These are phyloP conservation scores for Gasterosteus aculeatus DNA, from an alignment of 2,113 vertebrate species.

Conservation along the genomic window DNA sequence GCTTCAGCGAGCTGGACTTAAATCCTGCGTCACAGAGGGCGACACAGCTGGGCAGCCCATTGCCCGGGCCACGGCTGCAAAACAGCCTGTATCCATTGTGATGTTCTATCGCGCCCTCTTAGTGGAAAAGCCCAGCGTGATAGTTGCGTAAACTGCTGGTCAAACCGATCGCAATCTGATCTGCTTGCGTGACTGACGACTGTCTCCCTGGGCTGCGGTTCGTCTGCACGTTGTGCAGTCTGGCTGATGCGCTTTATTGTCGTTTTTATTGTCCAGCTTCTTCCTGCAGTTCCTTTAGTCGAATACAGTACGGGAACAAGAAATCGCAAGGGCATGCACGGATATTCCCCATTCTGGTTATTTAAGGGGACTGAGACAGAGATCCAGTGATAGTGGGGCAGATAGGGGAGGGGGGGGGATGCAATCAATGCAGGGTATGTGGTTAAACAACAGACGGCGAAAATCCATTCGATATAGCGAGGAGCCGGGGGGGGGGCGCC, in stretches of 20 bases:
- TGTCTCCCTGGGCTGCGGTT: conserved; percentile 10
- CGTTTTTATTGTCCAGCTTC: conserved; percentile 29
- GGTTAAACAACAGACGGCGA: conserved; percentile 55
- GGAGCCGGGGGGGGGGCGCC: conserved; percentile 53
- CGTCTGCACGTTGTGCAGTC: conserved; percentile 10
- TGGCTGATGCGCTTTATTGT: conserved; percentile 25
- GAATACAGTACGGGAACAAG: not conserved
- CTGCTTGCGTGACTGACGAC: conserved; percentile 31
- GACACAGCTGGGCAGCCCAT: conserved; percentile 5
- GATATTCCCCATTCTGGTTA: conserved; percentile 53
- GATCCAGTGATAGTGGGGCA: conserved; percentile 36
- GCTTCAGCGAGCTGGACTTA: conserved; percentile 40
- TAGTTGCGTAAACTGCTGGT: conserved; percentile 33
- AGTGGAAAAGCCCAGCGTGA: conserved; percentile 21
- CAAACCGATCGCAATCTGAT: conserved; percentile 46
- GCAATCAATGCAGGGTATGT: conserved; percentile 49
- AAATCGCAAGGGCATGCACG: conserved; percentile 24
- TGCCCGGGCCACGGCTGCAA: conserved; percentile 3
- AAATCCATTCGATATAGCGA: conserved; percentile 62
- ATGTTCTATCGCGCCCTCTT: conserved; percentile 23
- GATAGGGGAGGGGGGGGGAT: not conserved
- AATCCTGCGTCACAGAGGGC: conserved; percentile 30
- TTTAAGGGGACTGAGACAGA: conserved; percentile 48
- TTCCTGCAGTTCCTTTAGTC: conserved; percentile 27
- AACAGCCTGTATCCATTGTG: conserved; percentile 16